Conservation (phyloP, 2,888 invertebrate genomes). For the Synergus japonicus region DNA sequence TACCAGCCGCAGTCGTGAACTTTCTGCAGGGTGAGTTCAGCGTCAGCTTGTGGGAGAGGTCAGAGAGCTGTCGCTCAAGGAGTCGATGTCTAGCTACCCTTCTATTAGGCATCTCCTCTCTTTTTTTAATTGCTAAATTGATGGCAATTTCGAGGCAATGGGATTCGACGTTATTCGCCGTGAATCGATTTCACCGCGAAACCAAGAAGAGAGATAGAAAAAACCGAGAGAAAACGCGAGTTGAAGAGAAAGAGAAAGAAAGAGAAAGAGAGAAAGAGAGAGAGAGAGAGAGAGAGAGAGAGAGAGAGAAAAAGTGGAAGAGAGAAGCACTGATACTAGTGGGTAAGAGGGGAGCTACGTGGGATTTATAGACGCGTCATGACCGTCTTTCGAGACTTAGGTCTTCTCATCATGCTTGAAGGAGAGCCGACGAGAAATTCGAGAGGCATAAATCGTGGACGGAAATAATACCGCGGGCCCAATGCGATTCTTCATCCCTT, state of each 20-base stretch:
- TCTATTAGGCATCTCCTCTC: constrained; percentile 73
- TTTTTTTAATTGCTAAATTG: constrained; percentile 77
- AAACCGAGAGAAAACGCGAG: not conserved
- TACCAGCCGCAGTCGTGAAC: constrained; percentile 37
- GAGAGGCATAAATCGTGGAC: constrained; percentile 36
- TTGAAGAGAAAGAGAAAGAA: constrained; percentile 6
- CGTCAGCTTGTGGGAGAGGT: constrained; percentile 70
- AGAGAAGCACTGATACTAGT: constrained; percentile 18
- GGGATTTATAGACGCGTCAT: constrained; percentile 66
- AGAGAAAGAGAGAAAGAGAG: constrained; percentile 1
- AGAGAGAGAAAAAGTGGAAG: not conserved
- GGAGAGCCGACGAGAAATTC: constrained; percentile 16
- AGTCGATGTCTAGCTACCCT: constrained; percentile 75
- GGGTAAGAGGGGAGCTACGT: constrained; percentile 37
- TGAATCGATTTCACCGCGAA: constrained; percentile 43
- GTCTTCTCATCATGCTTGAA: constrained; percentile 31
- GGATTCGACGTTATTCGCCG: constrained; percentile 51
- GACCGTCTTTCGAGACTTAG: constrained; percentile 29
- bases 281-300: too few species aligned
- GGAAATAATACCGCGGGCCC: constrained; percentile 40
- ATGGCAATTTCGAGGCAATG: constrained; percentile 72
- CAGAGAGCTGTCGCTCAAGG: constrained; percentile 76
- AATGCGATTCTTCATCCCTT: constrained; percentile 42
- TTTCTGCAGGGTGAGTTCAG: constrained; percentile 43
- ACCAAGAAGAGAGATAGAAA: not conserved